Evolutionary conservation across 2,113 vertebrate genomes (phyloP).

Genomic region (Hippocampus zosterae): DNA sequence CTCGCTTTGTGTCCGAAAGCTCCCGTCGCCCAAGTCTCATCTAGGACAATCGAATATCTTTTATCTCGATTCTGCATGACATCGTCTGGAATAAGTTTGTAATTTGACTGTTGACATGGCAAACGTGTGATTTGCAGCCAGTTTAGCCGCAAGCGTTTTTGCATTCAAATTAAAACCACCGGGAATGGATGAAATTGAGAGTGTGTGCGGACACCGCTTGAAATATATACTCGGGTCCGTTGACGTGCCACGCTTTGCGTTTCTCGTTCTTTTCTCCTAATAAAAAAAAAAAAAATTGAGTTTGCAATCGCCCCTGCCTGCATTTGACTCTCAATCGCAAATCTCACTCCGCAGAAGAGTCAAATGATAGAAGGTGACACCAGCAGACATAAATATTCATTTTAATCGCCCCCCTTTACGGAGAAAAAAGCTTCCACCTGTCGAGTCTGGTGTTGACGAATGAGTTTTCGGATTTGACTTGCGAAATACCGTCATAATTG

Average conservation of each 20-base stretch:
- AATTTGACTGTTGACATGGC: not conserved
- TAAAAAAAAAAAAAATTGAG: not conserved
- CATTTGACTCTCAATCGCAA: not conserved
- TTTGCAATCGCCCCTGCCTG: not conserved
- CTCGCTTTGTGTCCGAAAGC: not conserved
- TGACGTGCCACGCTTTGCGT: not conserved
- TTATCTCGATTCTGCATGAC: not conserved
- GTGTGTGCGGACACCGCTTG: not conserved
- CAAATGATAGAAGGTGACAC: slow-evolving; percentile 1
- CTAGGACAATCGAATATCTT: not conserved
- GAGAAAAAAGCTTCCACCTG: slow-evolving; percentile 3
- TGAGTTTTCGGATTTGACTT: slow-evolving; percentile 18
- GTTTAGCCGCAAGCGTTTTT: not conserved
- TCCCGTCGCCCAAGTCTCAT: not conserved
- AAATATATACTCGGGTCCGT: not conserved
- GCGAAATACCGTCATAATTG: slow-evolving; percentile 17
- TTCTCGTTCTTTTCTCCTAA: not conserved
- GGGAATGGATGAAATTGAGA: not conserved
- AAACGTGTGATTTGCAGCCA: not conserved
- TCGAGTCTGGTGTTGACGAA: not conserved
- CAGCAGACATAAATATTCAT: slow-evolving; percentile 26
- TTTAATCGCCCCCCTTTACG: slow-evolving; percentile 18
- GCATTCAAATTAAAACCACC: not conserved
- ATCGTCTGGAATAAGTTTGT: not conserved
- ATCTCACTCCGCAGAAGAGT: not conserved